phyloP scores from a whole-genome alignment of 2,888 invertebrate genomes.

The Melikaiella ostensackeni region DNA sequence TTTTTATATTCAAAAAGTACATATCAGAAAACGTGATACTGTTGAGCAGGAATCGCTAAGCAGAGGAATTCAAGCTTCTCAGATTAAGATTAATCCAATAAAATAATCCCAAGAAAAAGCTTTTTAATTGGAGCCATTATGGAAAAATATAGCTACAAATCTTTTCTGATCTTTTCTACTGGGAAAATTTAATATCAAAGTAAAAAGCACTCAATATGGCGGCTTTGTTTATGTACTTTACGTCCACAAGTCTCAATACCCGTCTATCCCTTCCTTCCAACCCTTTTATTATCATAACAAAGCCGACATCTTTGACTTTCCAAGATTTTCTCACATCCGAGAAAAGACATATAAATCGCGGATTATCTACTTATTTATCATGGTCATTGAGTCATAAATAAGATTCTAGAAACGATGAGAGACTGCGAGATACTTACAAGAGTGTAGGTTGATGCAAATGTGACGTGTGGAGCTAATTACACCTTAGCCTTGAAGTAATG shows the following conservation, averaged over 20 bases:
- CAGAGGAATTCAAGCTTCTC: not conserved
- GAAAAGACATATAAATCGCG: not conserved
- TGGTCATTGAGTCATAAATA: not conserved
- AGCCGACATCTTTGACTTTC: not conserved
- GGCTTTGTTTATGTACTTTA: no score
- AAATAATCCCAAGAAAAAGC: no score
- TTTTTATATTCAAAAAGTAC: conserved; percentile 4
- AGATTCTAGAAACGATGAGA: not conserved
- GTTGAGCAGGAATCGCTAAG: not conserved
- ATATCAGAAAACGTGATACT: not conserved
- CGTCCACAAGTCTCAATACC: no score
- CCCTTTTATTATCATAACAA: not conserved
- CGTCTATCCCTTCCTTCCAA: no score
- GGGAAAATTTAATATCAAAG: no score
- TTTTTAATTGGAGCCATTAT: not conserved
- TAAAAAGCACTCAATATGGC: no score
- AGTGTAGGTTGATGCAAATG: conserved; percentile 4
- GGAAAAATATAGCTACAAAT: no score
- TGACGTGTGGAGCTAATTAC: not conserved
- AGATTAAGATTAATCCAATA: not conserved
- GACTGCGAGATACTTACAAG: not conserved
- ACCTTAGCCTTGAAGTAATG: not conserved
- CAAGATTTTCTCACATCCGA: not conserved
- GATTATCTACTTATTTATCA: not conserved
- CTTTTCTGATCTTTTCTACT: no score